A percentile compares a stretch with the other conserved stretches of the same genome.
phyloP scores from a whole-genome alignment of 2,113 vertebrate species.

The Aphyosemion australe region DNA sequence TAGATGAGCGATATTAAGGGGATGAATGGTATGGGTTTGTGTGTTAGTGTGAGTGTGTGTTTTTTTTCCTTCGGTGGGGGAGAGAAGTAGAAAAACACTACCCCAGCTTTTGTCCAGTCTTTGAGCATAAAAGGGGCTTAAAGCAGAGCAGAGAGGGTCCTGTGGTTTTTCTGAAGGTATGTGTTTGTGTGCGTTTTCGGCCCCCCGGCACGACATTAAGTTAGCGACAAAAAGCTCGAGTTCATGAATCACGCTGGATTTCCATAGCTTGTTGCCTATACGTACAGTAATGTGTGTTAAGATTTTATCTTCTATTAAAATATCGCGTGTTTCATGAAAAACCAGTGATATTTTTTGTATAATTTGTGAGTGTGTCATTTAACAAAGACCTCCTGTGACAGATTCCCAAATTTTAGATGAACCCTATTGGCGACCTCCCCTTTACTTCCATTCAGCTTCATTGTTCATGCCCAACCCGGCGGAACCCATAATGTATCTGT shows the following conservation, averaged over 20 bases:
- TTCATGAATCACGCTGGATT: conserved; percentile 79
- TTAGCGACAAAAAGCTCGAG: conserved; percentile 72
- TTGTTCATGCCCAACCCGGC: conserved; percentile 63
- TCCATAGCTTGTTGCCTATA: conserved; percentile 61
- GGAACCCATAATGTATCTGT: conserved; percentile 66
- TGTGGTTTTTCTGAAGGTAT: conserved; percentile 70
- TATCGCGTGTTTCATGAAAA: not conserved
- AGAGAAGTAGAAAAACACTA: conserved; percentile 42
- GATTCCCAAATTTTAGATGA: not conserved
- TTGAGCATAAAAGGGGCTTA: conserved; percentile 70
- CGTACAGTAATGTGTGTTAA: conserved; percentile 36
- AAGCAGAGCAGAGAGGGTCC: conserved; percentile 65
- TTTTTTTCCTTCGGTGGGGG: conserved; percentile 1
- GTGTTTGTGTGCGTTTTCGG: conserved; percentile 59
- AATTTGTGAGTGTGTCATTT: too few relatives aligned
- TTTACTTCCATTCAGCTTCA: conserved; percentile 60
- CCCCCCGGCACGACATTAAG: conserved; percentile 79
- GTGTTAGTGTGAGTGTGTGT: conserved; percentile 43
- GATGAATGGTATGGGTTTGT: conserved; percentile 73
- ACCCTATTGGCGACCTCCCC: conserved; percentile 36
- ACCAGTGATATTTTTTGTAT: too few relatives aligned
- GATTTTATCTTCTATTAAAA: too few relatives aligned
- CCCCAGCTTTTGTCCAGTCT: conserved; percentile 72
- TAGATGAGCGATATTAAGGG: conserved; percentile 78
- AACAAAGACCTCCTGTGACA: too few relatives aligned